Base-by-base conservation (phyloP, 2,797 vertebrate genomes). In the Vespertilio murinus region DNA sequence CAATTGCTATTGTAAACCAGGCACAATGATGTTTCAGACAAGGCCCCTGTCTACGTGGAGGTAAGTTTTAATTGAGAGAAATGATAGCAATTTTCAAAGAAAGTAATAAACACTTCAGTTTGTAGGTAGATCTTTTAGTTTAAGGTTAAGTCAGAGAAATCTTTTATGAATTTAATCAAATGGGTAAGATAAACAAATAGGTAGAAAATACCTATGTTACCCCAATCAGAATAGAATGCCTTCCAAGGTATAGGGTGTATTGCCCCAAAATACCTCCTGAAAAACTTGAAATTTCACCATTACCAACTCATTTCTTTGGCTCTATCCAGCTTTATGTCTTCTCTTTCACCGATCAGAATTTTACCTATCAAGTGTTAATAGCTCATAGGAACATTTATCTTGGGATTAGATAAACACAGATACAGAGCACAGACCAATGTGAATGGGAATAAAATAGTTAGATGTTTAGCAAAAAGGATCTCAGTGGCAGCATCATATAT, bases 111-210 rank as follows among this genome's bases (percentile, higher is more conserved):
- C 7, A 69, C 9, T 88, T 45, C 0, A 59, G 14, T 88, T n/a
- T 81, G 1, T 8, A 81, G n/a, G 49, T 25, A 79, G 40, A 88
- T 28, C 18, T 6, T 93, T 14, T 70, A 73, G 47, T 82, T 64
- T 22, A 82, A 81, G n/a, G 6, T n/a, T n/a, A 82, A 90, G 38
- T 81, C n/a, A 87, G 73, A 93, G 45, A 86, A 59, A 77, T 69
- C 14, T 81, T 80, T 9, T 35, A 42, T 35, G 56, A 65, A 35
- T 86, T 93, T 94, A 74, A 78, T 35, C 7, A 77, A 47, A 20
- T 33, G 13, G 33, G 17, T 86, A 13, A 69, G 20, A 92, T 38
- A 56, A 4, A 64, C 38, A 71, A 59, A 78, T 7, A 83, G n/a
- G 25, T 23, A 86, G 70, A 78, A 78, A 85, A 35, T 3, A 64